Evolutionary conservation across 2,888 invertebrate genomes (phyloP).

Genomic region (Scaptodrosophila latifasciaeformis): DNA sequence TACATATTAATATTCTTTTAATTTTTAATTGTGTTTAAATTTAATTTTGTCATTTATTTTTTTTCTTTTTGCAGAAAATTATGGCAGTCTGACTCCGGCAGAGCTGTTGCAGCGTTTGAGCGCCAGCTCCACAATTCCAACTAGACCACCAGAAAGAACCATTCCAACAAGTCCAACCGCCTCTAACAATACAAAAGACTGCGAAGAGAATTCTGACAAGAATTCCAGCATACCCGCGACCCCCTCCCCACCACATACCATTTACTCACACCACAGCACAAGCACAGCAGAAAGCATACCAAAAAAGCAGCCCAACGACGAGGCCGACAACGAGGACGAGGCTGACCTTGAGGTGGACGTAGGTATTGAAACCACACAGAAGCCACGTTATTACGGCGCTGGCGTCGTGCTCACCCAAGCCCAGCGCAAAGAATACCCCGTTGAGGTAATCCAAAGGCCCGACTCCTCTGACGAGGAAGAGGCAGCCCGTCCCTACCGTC

Average conservation of each 20-base stretch:
- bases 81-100: conserved; percentile 48
- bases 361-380: conserved; percentile 61
- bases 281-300: conserved; percentile 48
- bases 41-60: not conserved
- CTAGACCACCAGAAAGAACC: conserved; percentile 10
- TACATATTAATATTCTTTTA: no score
- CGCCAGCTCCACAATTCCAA: conserved; percentile 21
- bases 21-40: not conserved
- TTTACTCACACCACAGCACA: conserved; percentile 26
- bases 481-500: not conserved
- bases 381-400: conserved; percentile 85
- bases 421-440: conserved; percentile 85
- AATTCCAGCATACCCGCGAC: conserved; percentile 27
- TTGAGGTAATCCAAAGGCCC: conserved; percentile 50
- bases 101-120: conserved; percentile 55
- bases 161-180: conserved; percentile 19
- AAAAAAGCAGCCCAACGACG: conserved; percentile 31
- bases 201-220: conserved; percentile 36
- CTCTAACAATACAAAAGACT: conserved; percentile 56
- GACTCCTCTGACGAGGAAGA: not conserved
- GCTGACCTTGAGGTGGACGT: conserved; percentile 51
- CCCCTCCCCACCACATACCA: conserved; percentile 8
- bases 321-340: conserved; percentile 15
- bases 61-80: conserved; percentile 46
- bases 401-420: conserved; percentile 88